Conservation (phyloP, 1,140 invertebrate species). For the Nephila pilipes region DNA sequence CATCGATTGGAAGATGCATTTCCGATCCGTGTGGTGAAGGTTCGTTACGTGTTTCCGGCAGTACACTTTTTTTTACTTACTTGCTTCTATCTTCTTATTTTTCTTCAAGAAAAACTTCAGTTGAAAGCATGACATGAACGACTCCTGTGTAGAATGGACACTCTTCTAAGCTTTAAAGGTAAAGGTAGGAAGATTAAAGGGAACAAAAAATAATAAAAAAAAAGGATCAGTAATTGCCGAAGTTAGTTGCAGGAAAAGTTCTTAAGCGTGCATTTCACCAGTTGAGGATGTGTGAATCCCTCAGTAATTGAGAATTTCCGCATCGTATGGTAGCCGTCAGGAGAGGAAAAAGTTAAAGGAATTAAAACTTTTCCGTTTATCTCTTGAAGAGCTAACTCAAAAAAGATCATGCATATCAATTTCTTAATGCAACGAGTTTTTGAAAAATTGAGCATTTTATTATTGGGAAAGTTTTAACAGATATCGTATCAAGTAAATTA, state of each 20-base stretch:
- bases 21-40: conserved; percentile 69
- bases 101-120: conserved; percentile 62
- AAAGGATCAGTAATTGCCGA: conserved; percentile 41
- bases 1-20: conserved; percentile 63
- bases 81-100: conserved; percentile 11
- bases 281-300: conserved; percentile 50
- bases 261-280: conserved; percentile 24
- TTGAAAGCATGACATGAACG: conserved; percentile 63
- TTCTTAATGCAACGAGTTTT: neutral
- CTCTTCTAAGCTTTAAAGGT: neutral
- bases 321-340: neutral
- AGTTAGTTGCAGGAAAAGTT: conserved; percentile 63
- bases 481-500: too few species aligned
- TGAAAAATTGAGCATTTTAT: neutral
- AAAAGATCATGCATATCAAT: neutral
- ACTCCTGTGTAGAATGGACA: conserved; percentile 31
- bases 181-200: conserved; percentile 31
- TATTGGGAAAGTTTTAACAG: neutral
- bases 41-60: conserved; percentile 70
- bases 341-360: conserved; percentile 40
- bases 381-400: neutral
- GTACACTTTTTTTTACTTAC: conserved; percentile 26
- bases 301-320: conserved; percentile 56
- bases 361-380: conserved; percentile 30
- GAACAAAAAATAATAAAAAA: neutral